These are phyloP conservation scores for Pleuronectes platessa DNA, from an alignment of 2,113 vertebrate genomes.

Conservation along the genomic window DNA sequence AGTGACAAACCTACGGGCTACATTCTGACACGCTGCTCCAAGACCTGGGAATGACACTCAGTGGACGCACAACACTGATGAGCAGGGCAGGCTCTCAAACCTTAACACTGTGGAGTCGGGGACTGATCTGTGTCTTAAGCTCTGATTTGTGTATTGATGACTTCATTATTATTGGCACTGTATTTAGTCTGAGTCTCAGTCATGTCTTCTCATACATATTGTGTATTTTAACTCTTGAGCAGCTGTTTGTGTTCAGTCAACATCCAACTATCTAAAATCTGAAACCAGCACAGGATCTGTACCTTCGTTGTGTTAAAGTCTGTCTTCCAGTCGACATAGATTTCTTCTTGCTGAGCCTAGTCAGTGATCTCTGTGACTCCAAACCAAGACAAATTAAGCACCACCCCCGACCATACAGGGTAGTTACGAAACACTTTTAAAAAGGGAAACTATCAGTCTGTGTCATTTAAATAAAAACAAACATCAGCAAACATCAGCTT, in stretches of 20 bases:
- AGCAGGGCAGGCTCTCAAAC: neutral
- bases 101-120: neutral
- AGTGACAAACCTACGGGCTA: slow-evolving; percentile 18
- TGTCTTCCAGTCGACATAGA: neutral
- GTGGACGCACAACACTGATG: neutral
- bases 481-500: neutral
- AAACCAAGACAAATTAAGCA: neutral
- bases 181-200: neutral
- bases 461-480: slow-evolving; percentile 10
- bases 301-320: neutral
- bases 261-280: neutral
- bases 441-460: slow-evolving; percentile 7
- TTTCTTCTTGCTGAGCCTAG: neutral
- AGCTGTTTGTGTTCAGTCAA: slow-evolving; percentile 1
- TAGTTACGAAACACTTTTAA: neutral
- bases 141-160: no score
- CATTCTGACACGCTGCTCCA: slow-evolving; percentile 24
- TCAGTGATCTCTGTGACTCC: neutral
- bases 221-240: neutral
- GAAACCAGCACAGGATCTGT: neutral
- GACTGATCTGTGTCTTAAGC: neutral
- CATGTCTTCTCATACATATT: neutral
- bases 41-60: slow-evolving; percentile 8
- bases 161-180: neutral
- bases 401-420: neutral